Evolutionary conservation across 2,888 invertebrate genomes (phyloP).

Genomic region (Euspilapteryx auroguttella): DNA sequence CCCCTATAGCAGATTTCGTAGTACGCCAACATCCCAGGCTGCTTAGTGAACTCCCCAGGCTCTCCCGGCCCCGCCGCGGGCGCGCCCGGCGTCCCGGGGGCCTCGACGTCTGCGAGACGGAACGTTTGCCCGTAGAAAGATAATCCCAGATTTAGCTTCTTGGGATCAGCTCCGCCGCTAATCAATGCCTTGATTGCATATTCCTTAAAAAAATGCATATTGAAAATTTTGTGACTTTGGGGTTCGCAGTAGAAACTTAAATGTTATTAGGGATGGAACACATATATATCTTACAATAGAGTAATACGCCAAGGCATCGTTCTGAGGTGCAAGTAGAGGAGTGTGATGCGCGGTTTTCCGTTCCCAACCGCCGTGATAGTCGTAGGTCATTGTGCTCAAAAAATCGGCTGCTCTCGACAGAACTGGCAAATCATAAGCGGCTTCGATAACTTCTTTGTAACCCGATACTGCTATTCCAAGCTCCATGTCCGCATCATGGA

Average conservation of each 20-base stretch:
- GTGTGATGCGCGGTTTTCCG: conserved; percentile 78
- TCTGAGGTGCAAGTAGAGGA: conserved; percentile 67
- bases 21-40: conserved; percentile 86
- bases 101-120: conserved; percentile 54
- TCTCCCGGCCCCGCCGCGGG: conserved; percentile 74
- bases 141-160: conserved; percentile 78
- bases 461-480: conserved; percentile 86
- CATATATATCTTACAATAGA: conserved; percentile 67
- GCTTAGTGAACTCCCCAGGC: conserved; percentile 79
- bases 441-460: conserved; percentile 86
- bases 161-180: conserved; percentile 72
- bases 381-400: conserved; percentile 84
- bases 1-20: conserved; percentile 80
- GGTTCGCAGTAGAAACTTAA: neutral
- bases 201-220: conserved; percentile 54
- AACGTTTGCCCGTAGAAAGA: conserved; percentile 90
- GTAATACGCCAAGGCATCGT: conserved; percentile 74
- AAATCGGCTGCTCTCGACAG: conserved; percentile 75
- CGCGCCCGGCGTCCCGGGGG: conserved; percentile 56
- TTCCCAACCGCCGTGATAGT: conserved; percentile 92
- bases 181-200: conserved; percentile 78
- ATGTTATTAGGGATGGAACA: neutral
- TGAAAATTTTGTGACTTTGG: too few relatives aligned
- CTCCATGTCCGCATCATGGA: conserved; percentile 69
- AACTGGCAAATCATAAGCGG: conserved; percentile 77